These are phyloP conservation scores for Notarius lentiginosus DNA, from an alignment of 2,113 vertebrate genomes.

Conservation along the genomic window DNA sequence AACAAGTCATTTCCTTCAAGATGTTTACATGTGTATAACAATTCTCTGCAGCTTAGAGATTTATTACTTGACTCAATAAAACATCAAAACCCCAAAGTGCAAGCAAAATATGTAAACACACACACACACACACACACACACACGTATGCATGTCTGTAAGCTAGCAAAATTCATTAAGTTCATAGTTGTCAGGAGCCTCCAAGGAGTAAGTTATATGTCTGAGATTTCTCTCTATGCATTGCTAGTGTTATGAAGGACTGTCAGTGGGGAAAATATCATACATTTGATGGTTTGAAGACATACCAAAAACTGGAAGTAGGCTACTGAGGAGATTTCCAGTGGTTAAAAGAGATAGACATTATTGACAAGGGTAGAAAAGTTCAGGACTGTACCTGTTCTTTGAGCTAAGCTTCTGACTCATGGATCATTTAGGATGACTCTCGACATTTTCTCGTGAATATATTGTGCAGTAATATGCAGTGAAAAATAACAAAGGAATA, in stretches of 20 bases:
- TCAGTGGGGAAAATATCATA: background rate
- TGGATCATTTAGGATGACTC: background rate
- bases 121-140: conserved; percentile 20
- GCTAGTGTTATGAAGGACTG: background rate
- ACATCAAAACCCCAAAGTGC: conserved; percentile 25
- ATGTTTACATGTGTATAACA: conserved; percentile 25
- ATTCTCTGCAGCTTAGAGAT: conserved; percentile 9
- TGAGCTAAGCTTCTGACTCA: background rate
- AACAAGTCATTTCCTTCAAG: conserved; percentile 42
- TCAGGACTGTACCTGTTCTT: background rate
- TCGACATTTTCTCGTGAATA: background rate
- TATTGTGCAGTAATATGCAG: background rate
- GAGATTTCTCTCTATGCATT: background rate
- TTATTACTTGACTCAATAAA: conserved; percentile 42
- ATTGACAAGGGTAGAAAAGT: conserved; percentile 12
- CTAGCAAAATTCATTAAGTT: conserved; percentile 32
- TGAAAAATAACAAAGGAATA: background rate
- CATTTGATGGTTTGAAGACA: conserved; percentile 20
- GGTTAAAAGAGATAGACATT: conserved; percentile 13
- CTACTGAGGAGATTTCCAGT: conserved; percentile 10
- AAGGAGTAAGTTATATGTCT: conserved; percentile 14
- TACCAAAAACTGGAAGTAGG: conserved; percentile 4
- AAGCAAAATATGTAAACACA: background rate
- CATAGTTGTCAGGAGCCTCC: conserved; percentile 9
- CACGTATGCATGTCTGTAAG: background rate